Evolutionary conservation across 2,797 vertebrate species (phyloP).

Genomic region (Cygnus olor): DNA sequence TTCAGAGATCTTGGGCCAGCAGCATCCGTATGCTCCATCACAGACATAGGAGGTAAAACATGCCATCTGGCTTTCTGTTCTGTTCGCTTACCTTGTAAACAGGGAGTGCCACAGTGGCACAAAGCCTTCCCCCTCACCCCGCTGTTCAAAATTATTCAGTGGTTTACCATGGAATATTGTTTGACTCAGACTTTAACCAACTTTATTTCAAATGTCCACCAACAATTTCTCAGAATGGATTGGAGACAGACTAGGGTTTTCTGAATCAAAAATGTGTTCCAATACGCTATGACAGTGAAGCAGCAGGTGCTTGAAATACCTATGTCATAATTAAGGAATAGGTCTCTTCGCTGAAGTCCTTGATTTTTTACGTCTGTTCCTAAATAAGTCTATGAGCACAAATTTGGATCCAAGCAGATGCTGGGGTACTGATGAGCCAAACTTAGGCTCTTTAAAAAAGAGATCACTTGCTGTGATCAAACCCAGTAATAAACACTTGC

Average conservation of each 20-base stretch:
- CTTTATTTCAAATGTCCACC: not conserved
- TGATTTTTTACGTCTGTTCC: not conserved
- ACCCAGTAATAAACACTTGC: not conserved
- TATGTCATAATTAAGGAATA: not conserved
- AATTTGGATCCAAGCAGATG: not conserved
- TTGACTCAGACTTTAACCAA: not conserved
- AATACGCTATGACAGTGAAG: not conserved
- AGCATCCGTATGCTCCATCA: constrained; percentile 34
- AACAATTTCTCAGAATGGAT: not conserved
- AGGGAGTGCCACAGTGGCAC: not conserved
- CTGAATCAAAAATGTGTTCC: not conserved
- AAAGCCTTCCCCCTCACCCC: not conserved
- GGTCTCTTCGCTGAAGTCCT: not conserved
- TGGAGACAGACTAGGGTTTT: not conserved
- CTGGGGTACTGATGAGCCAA: not conserved
- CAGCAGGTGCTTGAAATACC: not conserved
- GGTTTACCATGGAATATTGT: not conserved
- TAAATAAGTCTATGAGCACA: not conserved
- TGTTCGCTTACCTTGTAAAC: not conserved
- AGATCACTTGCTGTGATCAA: not conserved
- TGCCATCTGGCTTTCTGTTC: constrained; percentile 44
- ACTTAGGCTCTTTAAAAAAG: not conserved
- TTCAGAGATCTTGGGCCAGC: constrained; percentile 57
- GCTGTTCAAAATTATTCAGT: not conserved
- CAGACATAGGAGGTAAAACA: constrained; percentile 18